Percentiles rank a stretch among this genome's conserved stretches.
These are phyloP conservation scores for Parauchenoglanis ngamensis DNA, from an alignment of 2,797 vertebrate genomes.

Conservation along the genomic window DNA sequence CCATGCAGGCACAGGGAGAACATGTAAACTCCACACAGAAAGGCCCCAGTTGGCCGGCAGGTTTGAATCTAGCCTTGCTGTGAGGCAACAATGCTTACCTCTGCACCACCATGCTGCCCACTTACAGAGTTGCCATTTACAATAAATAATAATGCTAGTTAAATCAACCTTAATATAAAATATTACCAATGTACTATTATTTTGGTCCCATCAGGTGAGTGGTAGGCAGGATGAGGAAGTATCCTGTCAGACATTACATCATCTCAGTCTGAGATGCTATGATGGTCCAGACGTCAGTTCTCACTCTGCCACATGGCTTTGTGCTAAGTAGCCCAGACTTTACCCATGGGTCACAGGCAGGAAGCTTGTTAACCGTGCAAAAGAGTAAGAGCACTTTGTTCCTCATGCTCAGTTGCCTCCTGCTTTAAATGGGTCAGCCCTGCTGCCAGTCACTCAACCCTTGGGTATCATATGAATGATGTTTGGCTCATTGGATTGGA, in stretches of 20 bases:
- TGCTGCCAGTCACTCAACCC: constrained; percentile 28
- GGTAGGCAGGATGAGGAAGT: constrained; percentile 54
- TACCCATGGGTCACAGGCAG: constrained; percentile 57
- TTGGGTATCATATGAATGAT: constrained; percentile 31
- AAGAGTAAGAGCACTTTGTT: constrained; percentile 55
- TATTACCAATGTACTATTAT: not conserved
- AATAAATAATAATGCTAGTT: not conserved
- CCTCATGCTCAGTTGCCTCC: constrained; percentile 31
- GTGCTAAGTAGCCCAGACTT: constrained; percentile 49
- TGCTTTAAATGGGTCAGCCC: constrained; percentile 25
- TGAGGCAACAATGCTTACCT: too few relatives aligned
- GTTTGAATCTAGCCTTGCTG: too few relatives aligned
- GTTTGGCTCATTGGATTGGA: constrained; percentile 22
- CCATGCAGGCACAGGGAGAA: too few relatives aligned
- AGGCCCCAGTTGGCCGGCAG: too few relatives aligned
- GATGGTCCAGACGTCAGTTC: constrained; percentile 45
- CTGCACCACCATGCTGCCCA: too few relatives aligned
- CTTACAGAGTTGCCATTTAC: not conserved
- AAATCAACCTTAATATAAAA: not conserved
- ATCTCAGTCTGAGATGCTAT: constrained; percentile 56
- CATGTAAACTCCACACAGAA: too few relatives aligned
- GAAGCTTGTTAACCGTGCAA: constrained; percentile 57
- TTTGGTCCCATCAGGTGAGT: constrained; percentile 21
- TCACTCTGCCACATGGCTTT: constrained; percentile 45
- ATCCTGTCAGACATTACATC: constrained; percentile 69